phyloP scores from a whole-genome alignment of 2,113 vertebrate genomes.

The Crotalus viridis region DNA sequence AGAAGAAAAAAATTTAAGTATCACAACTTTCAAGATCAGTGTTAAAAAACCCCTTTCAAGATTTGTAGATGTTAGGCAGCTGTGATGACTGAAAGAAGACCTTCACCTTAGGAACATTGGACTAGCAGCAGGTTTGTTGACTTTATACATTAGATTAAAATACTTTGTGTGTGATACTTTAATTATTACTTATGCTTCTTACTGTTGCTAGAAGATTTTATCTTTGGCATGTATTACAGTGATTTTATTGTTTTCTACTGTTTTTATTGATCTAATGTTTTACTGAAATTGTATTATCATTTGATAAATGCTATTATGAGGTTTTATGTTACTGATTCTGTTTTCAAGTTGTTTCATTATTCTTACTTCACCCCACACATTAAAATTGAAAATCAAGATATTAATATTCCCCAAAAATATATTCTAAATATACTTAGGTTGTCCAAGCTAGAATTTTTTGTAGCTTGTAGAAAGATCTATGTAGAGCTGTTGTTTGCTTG shows the following conservation, averaged over 20 bases:
- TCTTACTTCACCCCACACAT: background rate
- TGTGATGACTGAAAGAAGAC: background rate
- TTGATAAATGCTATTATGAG: background rate
- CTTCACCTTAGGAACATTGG: background rate
- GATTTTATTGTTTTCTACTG: background rate
- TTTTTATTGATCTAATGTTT: slow-evolving; percentile 5
- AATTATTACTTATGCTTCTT: background rate
- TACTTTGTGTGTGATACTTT: slow-evolving; percentile 7
- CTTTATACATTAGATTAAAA: background rate
- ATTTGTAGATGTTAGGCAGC: background rate
- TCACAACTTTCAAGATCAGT: background rate
- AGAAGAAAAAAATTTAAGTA: background rate
- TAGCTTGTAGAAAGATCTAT: background rate
- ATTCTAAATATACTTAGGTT: background rate
- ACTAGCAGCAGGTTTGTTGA: background rate
- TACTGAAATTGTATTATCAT: background rate
- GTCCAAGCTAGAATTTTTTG: background rate
- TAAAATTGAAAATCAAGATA: background rate
- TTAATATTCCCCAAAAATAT: background rate
- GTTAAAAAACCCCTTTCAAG: background rate
- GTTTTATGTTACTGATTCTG: background rate
- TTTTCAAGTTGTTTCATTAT: background rate
- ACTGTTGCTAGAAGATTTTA: slow-evolving; percentile 1
- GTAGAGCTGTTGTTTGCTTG: background rate
- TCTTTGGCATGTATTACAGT: background rate